Percentiles rank a stretch among this genome's conserved stretches.
phyloP scores from a whole-genome alignment of 2,888 invertebrate genomes.

The Blastobasis lacticolella region DNA sequence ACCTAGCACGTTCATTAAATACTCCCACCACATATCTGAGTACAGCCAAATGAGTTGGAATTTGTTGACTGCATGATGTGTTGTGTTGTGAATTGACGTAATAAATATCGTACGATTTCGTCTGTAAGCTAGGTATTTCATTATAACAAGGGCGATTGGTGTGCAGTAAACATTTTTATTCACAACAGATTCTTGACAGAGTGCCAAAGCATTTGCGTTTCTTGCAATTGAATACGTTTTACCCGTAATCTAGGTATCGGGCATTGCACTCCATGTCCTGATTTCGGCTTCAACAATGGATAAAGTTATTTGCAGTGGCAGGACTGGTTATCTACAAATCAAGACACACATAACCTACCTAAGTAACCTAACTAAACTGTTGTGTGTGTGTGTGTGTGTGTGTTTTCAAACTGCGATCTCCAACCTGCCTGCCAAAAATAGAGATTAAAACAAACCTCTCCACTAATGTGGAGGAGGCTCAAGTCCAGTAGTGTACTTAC shows the following conservation, averaged over 20 bases:
- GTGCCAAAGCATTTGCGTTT: constrained; percentile 23
- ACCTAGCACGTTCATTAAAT: no score
- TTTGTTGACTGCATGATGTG: no score
- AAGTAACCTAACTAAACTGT: no score
- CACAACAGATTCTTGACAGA: constrained; percentile 25
- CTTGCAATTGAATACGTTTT: constrained; percentile 16
- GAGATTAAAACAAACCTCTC: not conserved
- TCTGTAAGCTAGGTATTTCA: not conserved
- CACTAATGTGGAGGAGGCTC: not conserved
- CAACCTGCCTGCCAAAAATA: not conserved
- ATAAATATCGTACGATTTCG: not conserved
- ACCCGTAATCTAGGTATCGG: constrained; percentile 27
- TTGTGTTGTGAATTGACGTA: no score
- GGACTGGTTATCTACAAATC: not conserved
- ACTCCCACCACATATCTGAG: no score
- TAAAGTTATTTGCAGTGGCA: not conserved
- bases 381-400: no score
- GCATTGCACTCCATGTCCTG: constrained; percentile 39
- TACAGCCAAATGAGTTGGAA: no score
- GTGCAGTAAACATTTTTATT: constrained; percentile 21
- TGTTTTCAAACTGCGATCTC: not conserved
- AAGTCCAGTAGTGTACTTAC: not conserved
- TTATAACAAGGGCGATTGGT: constrained; percentile 19
- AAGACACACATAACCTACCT: not conserved
- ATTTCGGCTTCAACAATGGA: constrained; percentile 24